Base-by-base conservation (phyloP, 2,888 invertebrate genomes). In the Drosophila rellima region DNA sequence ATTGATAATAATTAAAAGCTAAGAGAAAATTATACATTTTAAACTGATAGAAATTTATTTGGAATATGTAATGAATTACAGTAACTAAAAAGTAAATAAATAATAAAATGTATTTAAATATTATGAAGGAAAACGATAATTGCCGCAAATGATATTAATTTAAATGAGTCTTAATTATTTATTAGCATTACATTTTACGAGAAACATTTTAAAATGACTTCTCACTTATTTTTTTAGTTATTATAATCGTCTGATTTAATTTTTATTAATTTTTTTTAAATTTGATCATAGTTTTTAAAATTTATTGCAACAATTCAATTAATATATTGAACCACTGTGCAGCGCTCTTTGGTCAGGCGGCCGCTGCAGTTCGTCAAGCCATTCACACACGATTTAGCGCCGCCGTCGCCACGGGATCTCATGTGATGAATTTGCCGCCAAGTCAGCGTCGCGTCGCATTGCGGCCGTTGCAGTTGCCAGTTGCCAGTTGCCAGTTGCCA, bases 391-490 rank as follows among this genome's bases (percentile, higher is more conserved):
- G 85, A 87, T 84, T 87, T 82, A 81, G 84, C 78, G 79, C 70
- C 79, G 74, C 68, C 78, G 66, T 73, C 80, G 77, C 87, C 81
- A 78, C 82, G 72, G 87, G 81, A 76, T 68, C 77, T 80, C 88
- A 80, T 88, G 83, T 83, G 83, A 88, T 83, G 88, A 83, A 83
- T 88, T 85, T 88, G 88, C 83, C 83, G 83, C 83, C 86, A 74
- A 88, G 82, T 59, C 88, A 77, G 73, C 76, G 82, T 57, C 61
- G 75, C 50, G 52, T 40, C 35, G 47, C 54, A 52, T 37, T 40
- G 55, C 50, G 39, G 48, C 39, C 15, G 31, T 54, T 52, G 33
- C 26, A n/a, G 52, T 35, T 48, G 33, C 35, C 20, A 55, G 51
- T 68, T n/a, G n/a, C n/a, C n/a, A 4, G 20, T 18, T 33, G 63